phyloP scores from a whole-genome alignment of 2,888 invertebrate species.

The Drosophila lutescens region DNA sequence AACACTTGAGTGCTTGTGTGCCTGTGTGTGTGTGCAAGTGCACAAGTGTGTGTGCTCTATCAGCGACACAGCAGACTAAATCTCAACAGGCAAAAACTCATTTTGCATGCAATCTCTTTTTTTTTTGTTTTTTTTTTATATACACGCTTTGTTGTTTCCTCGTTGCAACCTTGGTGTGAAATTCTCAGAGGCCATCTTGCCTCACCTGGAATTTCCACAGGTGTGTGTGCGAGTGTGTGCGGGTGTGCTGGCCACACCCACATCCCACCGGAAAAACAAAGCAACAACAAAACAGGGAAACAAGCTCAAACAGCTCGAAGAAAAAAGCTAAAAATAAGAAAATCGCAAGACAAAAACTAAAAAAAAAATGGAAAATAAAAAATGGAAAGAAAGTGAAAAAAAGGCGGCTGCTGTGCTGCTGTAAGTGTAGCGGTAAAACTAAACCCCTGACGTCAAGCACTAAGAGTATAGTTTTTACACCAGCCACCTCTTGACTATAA shows the following conservation, averaged over 20 bases:
- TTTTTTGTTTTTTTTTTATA: background rate
- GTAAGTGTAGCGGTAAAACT: constrained; percentile 1
- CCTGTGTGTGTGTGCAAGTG: background rate
- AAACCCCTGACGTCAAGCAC: constrained; percentile 6
- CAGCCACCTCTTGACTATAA: background rate
- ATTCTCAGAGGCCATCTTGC: constrained; percentile 25
- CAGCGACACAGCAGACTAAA: constrained; percentile 52
- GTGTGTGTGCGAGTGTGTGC: constrained; percentile 1
- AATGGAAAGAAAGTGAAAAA: background rate
- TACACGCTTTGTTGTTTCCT: constrained; percentile 1
- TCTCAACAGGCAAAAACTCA: constrained; percentile 70
- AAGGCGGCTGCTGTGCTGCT: background rate
- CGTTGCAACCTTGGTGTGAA: constrained; percentile 65
- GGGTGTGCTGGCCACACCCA: constrained; percentile 8
- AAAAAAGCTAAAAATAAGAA: constrained; percentile 29
- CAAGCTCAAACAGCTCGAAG: background rate
- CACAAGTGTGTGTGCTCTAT: constrained; percentile 51
- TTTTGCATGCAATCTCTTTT: constrained; percentile 65
- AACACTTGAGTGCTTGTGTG: constrained; percentile 10
- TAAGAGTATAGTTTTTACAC: background rate
- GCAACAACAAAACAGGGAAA: constrained; percentile 5
- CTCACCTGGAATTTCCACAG: constrained; percentile 5
- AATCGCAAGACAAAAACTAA: constrained; percentile 2
- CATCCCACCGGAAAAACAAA: constrained; percentile 1
- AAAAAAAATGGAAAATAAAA: background rate